phyloP scores from a whole-genome alignment of 2,797 vertebrate species.

The Luscinia megarhynchos region DNA sequence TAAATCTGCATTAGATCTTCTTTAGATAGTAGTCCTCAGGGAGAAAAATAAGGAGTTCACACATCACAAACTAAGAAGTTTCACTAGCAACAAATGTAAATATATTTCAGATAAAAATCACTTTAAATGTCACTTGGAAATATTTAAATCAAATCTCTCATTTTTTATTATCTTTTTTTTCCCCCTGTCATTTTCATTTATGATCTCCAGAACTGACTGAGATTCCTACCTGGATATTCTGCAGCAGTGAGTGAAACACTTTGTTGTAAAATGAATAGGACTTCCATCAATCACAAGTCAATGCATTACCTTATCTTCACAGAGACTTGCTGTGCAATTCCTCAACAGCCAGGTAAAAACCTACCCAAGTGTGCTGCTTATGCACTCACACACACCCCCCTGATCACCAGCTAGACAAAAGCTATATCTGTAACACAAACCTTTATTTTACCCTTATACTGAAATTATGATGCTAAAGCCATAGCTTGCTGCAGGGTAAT shows the following conservation, averaged over 20 bases:
- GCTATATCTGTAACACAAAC: background rate
- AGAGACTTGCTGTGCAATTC: background rate
- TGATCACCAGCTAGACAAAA: background rate
- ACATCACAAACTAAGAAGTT: background rate
- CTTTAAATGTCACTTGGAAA: background rate
- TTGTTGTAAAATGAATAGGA: background rate
- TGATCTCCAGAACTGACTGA: background rate
- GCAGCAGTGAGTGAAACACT: background rate
- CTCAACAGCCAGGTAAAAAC: background rate
- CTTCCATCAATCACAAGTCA: background rate
- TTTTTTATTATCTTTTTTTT: background rate
- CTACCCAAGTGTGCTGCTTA: background rate
- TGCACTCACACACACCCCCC: background rate
- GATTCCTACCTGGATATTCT: background rate
- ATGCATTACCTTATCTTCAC: background rate
- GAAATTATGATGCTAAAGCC: background rate
- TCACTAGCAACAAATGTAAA: background rate
- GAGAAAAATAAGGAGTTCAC: background rate
- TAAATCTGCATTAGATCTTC: background rate
- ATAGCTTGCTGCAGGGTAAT: background rate
- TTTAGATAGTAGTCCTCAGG: background rate
- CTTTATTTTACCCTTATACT: background rate
- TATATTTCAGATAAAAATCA: background rate
- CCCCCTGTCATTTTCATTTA: background rate
- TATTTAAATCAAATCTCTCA: background rate